phyloP scores from a whole-genome alignment of 2,113 vertebrate species.

The Rhipidura dahli region DNA sequence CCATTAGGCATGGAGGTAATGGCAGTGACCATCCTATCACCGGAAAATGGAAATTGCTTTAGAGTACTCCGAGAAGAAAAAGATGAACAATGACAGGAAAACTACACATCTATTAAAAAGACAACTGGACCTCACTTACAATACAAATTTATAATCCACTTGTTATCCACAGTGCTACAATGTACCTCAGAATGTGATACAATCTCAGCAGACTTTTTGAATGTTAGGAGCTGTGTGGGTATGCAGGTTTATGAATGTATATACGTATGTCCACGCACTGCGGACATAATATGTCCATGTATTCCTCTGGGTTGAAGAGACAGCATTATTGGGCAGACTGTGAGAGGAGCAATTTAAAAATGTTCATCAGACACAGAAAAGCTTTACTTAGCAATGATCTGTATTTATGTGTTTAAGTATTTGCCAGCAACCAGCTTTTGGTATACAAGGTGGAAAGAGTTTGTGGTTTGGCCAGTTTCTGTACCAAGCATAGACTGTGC shows the following conservation, averaged over 20 bases:
- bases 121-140: not conserved
- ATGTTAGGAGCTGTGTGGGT: accelerated
- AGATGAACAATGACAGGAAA: not conserved
- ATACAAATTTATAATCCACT: not conserved
- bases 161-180: not conserved
- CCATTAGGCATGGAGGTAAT: not conserved
- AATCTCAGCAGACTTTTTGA: not conserved
- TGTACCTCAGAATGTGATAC: not conserved
- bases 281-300: not conserved
- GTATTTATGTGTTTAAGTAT: not conserved
- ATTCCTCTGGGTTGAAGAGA: not conserved
- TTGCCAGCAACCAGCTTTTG: not conserved
- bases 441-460: not conserved
- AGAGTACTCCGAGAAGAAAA: not conserved
- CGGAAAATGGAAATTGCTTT: not conserved
- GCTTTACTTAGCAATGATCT: not conserved
- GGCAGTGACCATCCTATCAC: not conserved
- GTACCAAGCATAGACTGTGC: not conserved
- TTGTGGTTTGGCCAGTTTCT: not conserved
- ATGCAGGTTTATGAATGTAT: not conserved
- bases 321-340: not conserved
- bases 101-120: not conserved
- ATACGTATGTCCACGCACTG: not conserved
- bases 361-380: not conserved
- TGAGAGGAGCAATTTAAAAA: not conserved